Evolutionary conservation across 2,888 invertebrate genomes (phyloP), one percentile per base, ranked within the genome.

Genomic region (Sialis lutaria): DNA sequence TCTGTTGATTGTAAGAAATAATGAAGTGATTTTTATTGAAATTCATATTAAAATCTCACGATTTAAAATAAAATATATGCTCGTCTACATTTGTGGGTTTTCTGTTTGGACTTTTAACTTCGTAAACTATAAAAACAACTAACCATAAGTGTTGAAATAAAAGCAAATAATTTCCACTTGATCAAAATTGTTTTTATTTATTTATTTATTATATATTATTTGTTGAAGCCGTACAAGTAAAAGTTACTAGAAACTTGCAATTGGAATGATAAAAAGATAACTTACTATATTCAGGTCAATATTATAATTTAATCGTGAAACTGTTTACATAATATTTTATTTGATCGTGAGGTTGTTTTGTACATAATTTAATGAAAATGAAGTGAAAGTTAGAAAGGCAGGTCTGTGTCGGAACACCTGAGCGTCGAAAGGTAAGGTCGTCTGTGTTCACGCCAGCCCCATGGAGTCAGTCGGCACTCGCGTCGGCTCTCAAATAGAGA

Each of bases 401-500:
- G 6, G 31, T 42, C 13, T 13, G 10, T 6, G 13, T 42, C 30
- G 13, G 31, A 41, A 40, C 40, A 40, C 42, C 40, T 40, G 47
- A 51, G 46, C 59, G 56, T 50, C 60, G 53, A 58, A 64, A 64
- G 64, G 64, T 64, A 64, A 63, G 64, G 64, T 60, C 60, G 59
- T 62, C 71, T 72, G 72, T 73, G 72, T 73, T 73, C 72, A 68
- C 64, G 60, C 58, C 58, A 62, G 60, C 55, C 50, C 52, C 48
- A 59, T 64, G 63, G 65, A 58, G 57, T 57, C 51, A 54, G 53
- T 52, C 57, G 77, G 74, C 73, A 74, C 78, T 61, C 70, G 79
- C 74, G 81, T 75, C 77, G 74, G 75, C 79, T 68, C 78, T 81
- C 81, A 79, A 81, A 77, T 74, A 62, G 79, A 80, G 79, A 70